Base-by-base conservation (phyloP, 2,888 invertebrate genomes). In the Drosophila mulleri region DNA sequence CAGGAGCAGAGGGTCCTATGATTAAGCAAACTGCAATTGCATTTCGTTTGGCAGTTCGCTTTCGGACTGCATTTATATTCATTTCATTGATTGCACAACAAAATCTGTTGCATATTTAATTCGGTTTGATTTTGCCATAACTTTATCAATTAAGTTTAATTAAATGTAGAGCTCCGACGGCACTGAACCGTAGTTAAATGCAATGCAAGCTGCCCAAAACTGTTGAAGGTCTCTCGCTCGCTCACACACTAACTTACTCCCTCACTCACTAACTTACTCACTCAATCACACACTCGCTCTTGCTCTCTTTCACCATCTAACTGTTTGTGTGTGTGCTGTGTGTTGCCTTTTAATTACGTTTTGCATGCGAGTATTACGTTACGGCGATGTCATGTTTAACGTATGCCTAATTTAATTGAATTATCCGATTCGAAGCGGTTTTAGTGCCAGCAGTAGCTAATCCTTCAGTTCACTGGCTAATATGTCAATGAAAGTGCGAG, bases 101-200 rank as follows among this genome's bases (percentile, higher is more conserved):
- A 78, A 84, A 84, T 82, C 82, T 75, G 72, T 71, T 85, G 83
- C 86, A 85, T 85, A 89, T 88, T 89, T 88, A 80, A 85, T 85
- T 80, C 32, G 74, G 67, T 85, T 81, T 84, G 85, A 85, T 88
- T 84, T 85, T 66, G 64, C 67, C 68, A 88, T 85, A 83, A 85
- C 85, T 85, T 85, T 89, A 78, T 66, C 89, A 88, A 85, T 85
- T 85, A 88, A 48, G 68, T 73, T 85, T 89, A 88, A 85, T 85
- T 85, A 85, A 85, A 85, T 82, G 83, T 69, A 61, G 64, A 78
- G 67, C 85, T 73, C 12, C 60, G 52, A 16, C 53, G 32, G 45
- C 69, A 42, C 26, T 48, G 48, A 50, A 20, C 50, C 48, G 45
- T 52, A 41, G 26, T 53, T 53, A 69, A 63, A 39, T 48, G 39